A percentile compares a stretch with the other conserved stretches of the same genome.
Conservation (phyloP, 2,888 invertebrate species). For the Abscondita cerata region DNA sequence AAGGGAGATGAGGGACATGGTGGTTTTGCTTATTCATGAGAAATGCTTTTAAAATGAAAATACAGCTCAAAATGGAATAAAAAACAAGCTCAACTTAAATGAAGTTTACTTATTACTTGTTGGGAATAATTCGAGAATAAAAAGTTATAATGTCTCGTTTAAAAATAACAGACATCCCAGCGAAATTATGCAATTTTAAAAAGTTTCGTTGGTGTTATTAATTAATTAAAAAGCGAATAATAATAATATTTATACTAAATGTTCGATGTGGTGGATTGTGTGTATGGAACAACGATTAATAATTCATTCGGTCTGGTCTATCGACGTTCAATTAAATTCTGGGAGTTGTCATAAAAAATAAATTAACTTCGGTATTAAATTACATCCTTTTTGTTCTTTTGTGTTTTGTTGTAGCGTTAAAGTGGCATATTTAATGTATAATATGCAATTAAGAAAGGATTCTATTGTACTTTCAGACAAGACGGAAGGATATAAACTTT, state of each 20-base stretch:
- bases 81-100: slow-evolving; percentile 55
- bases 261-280: slow-evolving; percentile 37
- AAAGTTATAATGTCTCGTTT: slow-evolving; percentile 38
- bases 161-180: slow-evolving; percentile 33
- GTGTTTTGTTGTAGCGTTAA: slow-evolving; percentile 41
- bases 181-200: slow-evolving; percentile 28
- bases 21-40: slow-evolving; percentile 58
- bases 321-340: slow-evolving; percentile 43
- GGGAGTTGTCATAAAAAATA: slow-evolving; percentile 38
- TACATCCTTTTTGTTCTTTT: slow-evolving; percentile 43
- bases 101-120: slow-evolving; percentile 56
- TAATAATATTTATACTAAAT: slow-evolving; percentile 45
- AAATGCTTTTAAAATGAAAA: slow-evolving; percentile 57
- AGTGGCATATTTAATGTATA: slow-evolving; percentile 55
- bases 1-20: slow-evolving; percentile 45
- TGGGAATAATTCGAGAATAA: slow-evolving; percentile 49
- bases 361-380: slow-evolving; percentile 40
- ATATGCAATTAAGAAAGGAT: slow-evolving; percentile 54
- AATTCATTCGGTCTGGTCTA: slow-evolving; percentile 39
- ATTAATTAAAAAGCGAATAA: slow-evolving; percentile 28
- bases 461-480: slow-evolving; percentile 48
- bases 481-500: slow-evolving; percentile 52
- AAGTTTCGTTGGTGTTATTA: not conserved
- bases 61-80: slow-evolving; percentile 55
- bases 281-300: slow-evolving; percentile 42